A percentile compares a stretch with the other conserved stretches of the same genome.
Evolutionary conservation across 2,888 invertebrate genomes (phyloP).

Genomic region (Hemaris fuciformis): DNA sequence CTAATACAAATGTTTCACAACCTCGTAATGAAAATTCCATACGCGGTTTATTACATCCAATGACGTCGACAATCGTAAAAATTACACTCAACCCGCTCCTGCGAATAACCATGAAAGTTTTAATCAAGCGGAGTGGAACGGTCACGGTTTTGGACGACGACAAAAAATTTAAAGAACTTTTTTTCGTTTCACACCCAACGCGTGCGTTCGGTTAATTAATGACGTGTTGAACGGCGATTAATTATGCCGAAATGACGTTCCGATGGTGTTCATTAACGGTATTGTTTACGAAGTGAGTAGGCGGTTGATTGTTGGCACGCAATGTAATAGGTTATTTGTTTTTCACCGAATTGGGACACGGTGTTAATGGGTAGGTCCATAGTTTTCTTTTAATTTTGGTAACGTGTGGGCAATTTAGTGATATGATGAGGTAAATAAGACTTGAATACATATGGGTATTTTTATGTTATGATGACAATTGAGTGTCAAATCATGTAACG

Average conservation of each 20-base stretch:
- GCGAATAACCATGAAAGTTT: neutral
- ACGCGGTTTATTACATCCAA: neutral
- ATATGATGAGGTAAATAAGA: no score
- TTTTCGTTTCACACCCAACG: no score
- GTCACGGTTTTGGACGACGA: neutral
- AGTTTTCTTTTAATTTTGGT: no score
- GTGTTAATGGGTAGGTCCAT: no score
- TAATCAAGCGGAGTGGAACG: slow-evolving; percentile 3
- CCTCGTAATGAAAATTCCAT: neutral
- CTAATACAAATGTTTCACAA: no score
- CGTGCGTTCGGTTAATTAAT: neutral
- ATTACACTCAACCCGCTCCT: neutral
- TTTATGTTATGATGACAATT: no score
- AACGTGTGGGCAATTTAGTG: no score
- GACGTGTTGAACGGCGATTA: neutral
- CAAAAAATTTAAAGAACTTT: neutral
- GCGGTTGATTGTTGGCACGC: neutral
- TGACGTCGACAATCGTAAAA: neutral
- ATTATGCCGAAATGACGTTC: neutral
- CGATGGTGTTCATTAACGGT: neutral
- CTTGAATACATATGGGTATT: no score
- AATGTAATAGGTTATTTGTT: neutral
- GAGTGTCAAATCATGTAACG: no score
- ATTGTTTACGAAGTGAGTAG: neutral
- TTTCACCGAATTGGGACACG: no score